Conservation (phyloP, 2,113 vertebrate species). For the Rhea pennata region DNA sequence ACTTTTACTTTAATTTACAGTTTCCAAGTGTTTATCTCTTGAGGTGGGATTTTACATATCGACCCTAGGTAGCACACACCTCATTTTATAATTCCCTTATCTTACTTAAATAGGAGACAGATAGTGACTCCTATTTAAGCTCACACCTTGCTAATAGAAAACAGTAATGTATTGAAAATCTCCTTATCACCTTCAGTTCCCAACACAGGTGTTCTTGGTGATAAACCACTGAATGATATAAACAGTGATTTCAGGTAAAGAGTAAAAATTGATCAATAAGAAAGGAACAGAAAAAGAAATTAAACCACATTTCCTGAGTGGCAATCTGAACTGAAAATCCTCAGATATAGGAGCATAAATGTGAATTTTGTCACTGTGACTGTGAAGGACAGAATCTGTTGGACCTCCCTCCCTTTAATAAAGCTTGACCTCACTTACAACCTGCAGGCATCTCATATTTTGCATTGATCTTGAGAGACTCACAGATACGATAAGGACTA, state of each 20-base stretch:
- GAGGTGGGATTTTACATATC: slow-evolving; percentile 72
- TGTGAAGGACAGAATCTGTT: neutral
- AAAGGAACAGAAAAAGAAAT: neutral
- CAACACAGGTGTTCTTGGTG: slow-evolving; percentile 67
- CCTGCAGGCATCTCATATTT: neutral
- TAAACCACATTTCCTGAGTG: neutral
- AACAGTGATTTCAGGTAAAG: slow-evolving; percentile 72
- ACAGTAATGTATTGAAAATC: slow-evolving; percentile 41
- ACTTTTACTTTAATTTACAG: slow-evolving; percentile 72
- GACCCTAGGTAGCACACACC: slow-evolving; percentile 64
- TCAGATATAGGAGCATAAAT: neutral
- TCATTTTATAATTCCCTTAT: slow-evolving; percentile 76
- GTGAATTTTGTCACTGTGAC: neutral
- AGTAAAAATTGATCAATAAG: neutral
- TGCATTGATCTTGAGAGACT: neutral
- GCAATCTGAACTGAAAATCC: neutral
- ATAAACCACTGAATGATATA: slow-evolving; percentile 75
- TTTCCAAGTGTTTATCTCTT: slow-evolving; percentile 74
- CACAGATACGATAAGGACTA: neutral
- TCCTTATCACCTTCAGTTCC: slow-evolving; percentile 48
- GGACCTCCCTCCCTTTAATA: neutral
- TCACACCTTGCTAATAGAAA: slow-evolving; percentile 71
- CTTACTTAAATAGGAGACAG: slow-evolving; percentile 72
- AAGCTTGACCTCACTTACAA: neutral
- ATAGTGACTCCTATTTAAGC: slow-evolving; percentile 49